A percentile compares a stretch with the other conserved stretches of the same genome.
phyloP scores from a whole-genome alignment of 92 coral and sea anemone genomes.

The Epizoanthus rinbou region DNA sequence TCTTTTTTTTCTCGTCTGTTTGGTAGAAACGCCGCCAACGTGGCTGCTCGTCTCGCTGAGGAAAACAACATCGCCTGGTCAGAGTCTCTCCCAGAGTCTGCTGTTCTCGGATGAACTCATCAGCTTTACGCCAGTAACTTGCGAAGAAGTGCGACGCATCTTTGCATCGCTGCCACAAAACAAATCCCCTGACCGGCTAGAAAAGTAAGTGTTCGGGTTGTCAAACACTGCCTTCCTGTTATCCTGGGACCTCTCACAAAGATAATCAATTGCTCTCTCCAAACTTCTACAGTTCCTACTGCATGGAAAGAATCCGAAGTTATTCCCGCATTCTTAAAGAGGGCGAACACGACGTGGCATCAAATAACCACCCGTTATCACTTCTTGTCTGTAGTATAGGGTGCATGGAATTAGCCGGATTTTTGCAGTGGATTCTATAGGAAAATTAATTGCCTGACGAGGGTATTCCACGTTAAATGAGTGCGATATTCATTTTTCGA shows the following conservation, averaged over 20 bases:
- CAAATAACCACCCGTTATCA: no score
- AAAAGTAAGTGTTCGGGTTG: slow-evolving; percentile 44
- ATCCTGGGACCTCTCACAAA: slow-evolving; percentile 51
- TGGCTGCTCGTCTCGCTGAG: slow-evolving; percentile 39
- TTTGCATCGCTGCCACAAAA: slow-evolving; percentile 46
- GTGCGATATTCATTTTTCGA: no score
- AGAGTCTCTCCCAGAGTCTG: neutral
- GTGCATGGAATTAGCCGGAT: no score
- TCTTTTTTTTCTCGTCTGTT: slow-evolving; percentile 46
- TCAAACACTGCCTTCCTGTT: slow-evolving; percentile 47
- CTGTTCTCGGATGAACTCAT: slow-evolving; percentile 27
- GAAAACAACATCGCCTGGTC: slow-evolving; percentile 43
- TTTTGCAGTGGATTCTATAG: no score
- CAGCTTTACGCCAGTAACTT: slow-evolving; percentile 47
- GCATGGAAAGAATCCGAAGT: no score
- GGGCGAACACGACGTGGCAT: no score
- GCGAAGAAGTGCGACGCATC: slow-evolving; percentile 40
- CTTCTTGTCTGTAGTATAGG: no score
- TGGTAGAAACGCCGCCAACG: slow-evolving; percentile 46
- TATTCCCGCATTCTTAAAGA: no score
- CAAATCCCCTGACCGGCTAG: slow-evolving; percentile 50
- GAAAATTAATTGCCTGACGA: no score
- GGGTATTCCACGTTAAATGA: no score
- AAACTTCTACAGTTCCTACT: slow-evolving; percentile 20
- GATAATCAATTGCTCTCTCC: slow-evolving; percentile 48